Base-by-base conservation (phyloP, 2,797 vertebrate genomes). In the Heterohyrax brucei region DNA sequence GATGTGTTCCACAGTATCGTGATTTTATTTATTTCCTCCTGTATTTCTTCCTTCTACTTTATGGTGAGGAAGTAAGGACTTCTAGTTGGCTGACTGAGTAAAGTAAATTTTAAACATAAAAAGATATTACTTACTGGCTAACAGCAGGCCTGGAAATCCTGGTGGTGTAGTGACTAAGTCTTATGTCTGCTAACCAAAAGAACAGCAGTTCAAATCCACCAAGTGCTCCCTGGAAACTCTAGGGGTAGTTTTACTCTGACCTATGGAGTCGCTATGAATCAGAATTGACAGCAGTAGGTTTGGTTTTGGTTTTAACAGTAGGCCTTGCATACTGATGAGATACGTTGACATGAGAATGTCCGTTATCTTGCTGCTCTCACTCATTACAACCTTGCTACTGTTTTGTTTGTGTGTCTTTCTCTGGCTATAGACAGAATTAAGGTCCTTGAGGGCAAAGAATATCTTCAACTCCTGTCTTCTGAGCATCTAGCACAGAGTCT, bases 341-440 rank as follows among this genome's bases (percentile, higher is more conserved):
- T n/a, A 3, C 0, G 2, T 0, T 14, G 2, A 1, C 48, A 12
- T 1, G 24, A 46, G 33, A 16, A 4, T 5, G 13, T 3, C 14
- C 30, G 4, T 0, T 50, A 44, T 53, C 30, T 56, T 59, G 4
- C 24, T 16, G 19, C 13, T 56, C 16, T 56, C 50, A 10, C 12
- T 22, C 22, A 3, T 22, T 9, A 19, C 5, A 10, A 1, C 18
- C 24, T 24, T 30, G 3, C 30, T 79, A 22, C 3, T 8, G 5
- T 26, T 46, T 85, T 62, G 4, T n/a, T 86, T 61, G 8, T 14
- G 33, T 19, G 13, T 62, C n/a, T 33, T 59, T 7, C 13, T 91
- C n/a, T 61, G 61, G 6, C 19, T 24, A 22, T 0, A 12, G 19
- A 16, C 30, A 53, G 79, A 80, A 30, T n/a, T 0, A 2, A 90